phyloP scores from a whole-genome alignment of 1,140 invertebrate species.

The Manduca sexta region DNA sequence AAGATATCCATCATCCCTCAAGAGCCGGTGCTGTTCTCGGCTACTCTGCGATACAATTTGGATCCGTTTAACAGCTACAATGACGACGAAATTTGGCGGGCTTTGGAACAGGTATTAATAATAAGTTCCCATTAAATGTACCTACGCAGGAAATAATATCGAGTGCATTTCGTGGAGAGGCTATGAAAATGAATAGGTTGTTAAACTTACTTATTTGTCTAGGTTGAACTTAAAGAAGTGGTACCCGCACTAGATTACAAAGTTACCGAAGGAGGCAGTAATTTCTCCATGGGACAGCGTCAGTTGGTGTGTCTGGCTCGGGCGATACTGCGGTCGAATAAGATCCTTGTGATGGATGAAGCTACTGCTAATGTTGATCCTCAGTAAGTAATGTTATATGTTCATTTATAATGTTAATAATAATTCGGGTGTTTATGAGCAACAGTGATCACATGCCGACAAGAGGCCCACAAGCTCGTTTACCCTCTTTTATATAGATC shows the following conservation, averaged over 20 bases:
- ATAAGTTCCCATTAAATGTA: too few species aligned
- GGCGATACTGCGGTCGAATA: slow-evolving; percentile 82
- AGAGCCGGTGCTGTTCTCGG: slow-evolving; percentile 85
- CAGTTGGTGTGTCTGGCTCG: slow-evolving; percentile 87
- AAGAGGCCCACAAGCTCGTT: too few species aligned
- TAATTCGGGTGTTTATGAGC: too few species aligned
- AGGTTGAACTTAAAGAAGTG: slow-evolving; percentile 79
- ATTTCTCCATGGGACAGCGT: slow-evolving; percentile 85
- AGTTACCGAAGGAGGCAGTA: slow-evolving; percentile 78
- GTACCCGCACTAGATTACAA: slow-evolving; percentile 68
- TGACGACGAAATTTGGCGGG: slow-evolving; percentile 87
- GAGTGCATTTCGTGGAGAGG: too few species aligned
- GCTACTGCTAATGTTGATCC: slow-evolving; percentile 82
- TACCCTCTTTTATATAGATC: too few species aligned
- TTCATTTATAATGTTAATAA: too few species aligned
- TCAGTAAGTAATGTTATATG: slow-evolving; percentile 64
- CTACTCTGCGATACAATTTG: slow-evolving; percentile 83
- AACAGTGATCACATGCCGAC: too few species aligned
- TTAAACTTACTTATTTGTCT: too few species aligned
- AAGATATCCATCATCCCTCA: slow-evolving; percentile 89
- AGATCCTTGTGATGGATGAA: slow-evolving; percentile 86
- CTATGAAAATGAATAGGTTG: too few species aligned
- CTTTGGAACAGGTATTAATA: slow-evolving; percentile 84
- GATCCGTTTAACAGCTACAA: slow-evolving; percentile 83
- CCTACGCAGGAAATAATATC: too few species aligned